Evolutionary conservation across 2,888 invertebrate genomes (phyloP).

Genomic region (Plagodis dolabraria): DNA sequence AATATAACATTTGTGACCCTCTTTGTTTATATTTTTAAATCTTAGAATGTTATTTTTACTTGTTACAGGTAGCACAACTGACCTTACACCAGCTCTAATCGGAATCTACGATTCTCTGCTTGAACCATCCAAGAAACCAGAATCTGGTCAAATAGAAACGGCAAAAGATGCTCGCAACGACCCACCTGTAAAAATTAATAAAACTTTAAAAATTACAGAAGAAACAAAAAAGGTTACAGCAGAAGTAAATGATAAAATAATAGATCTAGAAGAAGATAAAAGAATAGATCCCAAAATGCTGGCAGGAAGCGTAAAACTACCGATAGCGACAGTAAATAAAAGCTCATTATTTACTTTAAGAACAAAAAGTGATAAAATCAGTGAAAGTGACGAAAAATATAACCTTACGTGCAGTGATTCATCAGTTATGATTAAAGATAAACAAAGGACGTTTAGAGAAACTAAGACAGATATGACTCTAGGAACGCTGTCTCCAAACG

Average conservation of each 20-base stretch:
- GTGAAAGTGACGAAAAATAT: slow-evolving; percentile 65
- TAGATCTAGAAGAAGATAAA: slow-evolving; percentile 33
- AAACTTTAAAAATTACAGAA: slow-evolving; percentile 42
- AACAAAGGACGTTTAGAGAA: slow-evolving; percentile 70
- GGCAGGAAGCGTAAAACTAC: slow-evolving; percentile 72
- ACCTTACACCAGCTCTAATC: slow-evolving; percentile 93
- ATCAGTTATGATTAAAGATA: slow-evolving; percentile 51
- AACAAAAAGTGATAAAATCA: slow-evolving; percentile 75
- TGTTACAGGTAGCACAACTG: slow-evolving; percentile 92
- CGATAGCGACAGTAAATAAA: slow-evolving; percentile 71
- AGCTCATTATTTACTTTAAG: slow-evolving; percentile 71
- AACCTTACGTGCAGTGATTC: slow-evolving; percentile 63
- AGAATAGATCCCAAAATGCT: slow-evolving; percentile 67
- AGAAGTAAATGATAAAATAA: slow-evolving; percentile 31
- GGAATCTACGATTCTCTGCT: slow-evolving; percentile 94
- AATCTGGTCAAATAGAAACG: slow-evolving; percentile 62
- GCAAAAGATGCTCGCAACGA: slow-evolving; percentile 82
- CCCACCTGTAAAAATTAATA: slow-evolving; percentile 61
- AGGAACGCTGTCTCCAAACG: slow-evolving; percentile 85
- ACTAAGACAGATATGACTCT: slow-evolving; percentile 69
- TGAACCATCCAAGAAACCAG: slow-evolving; percentile 73
- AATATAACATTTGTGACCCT: no score
- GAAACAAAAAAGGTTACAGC: slow-evolving; percentile 3
- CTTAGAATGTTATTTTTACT: slow-evolving; percentile 44
- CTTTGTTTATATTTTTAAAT: no score